Evolutionary conservation across 2,888 invertebrate species (phyloP).

Genomic region (Tetramorium bicarinatum): DNA sequence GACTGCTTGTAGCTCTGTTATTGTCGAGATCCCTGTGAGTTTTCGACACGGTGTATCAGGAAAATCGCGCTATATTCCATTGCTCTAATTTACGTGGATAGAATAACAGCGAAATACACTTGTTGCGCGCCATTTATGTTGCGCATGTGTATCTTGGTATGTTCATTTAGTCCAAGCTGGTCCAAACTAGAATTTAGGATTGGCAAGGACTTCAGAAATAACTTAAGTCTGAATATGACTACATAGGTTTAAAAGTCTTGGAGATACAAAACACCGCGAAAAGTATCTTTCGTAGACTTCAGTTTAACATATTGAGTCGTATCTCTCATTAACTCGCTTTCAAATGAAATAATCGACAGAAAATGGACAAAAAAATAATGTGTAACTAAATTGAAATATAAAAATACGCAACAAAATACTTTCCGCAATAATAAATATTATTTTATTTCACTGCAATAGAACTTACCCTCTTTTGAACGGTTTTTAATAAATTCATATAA

Average conservation of each 20-base stretch:
- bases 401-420: not conserved
- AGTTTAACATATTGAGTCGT: not conserved
- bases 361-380: not conserved
- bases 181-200: not conserved
- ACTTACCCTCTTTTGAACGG: not conserved
- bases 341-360: not conserved
- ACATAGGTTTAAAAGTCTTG: conserved; percentile 12
- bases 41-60: conserved; percentile 53
- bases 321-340: not conserved
- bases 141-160: conserved; percentile 58
- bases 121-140: conserved; percentile 67
- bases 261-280: conserved; percentile 48
- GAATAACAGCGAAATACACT: conserved; percentile 65
- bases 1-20: conserved; percentile 75
- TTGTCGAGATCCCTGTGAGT: conserved; percentile 68
- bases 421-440: not conserved
- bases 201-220: not conserved
- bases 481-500: not conserved
- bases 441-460: conserved; percentile 1
- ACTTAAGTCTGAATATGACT: not conserved
- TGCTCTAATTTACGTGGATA: conserved; percentile 63
- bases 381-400: not conserved
- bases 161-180: conserved; percentile 47
- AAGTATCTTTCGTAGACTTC: conserved; percentile 47
- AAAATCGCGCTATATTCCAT: conserved; percentile 37